phyloP scores from a whole-genome alignment of 2,888 invertebrate species.

The Drosophila cognata region DNA sequence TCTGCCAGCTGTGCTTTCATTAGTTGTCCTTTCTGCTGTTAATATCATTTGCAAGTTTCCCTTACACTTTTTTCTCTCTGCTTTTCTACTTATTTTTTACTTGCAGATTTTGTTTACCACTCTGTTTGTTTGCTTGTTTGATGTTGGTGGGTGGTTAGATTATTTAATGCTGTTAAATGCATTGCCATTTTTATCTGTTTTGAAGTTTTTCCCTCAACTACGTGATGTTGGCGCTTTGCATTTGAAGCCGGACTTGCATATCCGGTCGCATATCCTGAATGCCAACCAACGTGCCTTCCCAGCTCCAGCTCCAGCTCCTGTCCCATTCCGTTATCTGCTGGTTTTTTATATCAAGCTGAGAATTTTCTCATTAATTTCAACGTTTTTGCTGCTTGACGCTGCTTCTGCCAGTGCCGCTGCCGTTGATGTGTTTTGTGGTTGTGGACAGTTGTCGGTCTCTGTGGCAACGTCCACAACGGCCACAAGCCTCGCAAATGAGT shows the following conservation, averaged over 20 bases:
- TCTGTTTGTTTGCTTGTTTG: slow-evolving; percentile 16
- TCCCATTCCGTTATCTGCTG: slow-evolving; percentile 68
- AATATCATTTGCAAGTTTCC: slow-evolving; percentile 59
- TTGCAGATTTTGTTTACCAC: slow-evolving; percentile 62
- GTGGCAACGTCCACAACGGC: slow-evolving; percentile 24
- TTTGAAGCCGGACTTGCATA: slow-evolving; percentile 58
- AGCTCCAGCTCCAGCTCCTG: slow-evolving; percentile 20
- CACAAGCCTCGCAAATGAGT: slow-evolving; percentile 40
- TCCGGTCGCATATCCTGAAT: slow-evolving; percentile 48
- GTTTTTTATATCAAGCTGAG: slow-evolving; percentile 75
- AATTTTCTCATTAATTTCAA: slow-evolving; percentile 80
- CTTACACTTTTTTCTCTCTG: slow-evolving; percentile 5
- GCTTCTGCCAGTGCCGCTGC: slow-evolving; percentile 33
- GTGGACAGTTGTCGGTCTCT: slow-evolving; percentile 75
- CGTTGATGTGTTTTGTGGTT: slow-evolving; percentile 76
- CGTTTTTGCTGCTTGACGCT: slow-evolving; percentile 53
- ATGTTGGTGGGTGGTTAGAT: slow-evolving; percentile 11
- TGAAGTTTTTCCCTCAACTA: slow-evolving; percentile 50
- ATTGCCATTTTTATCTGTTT: slow-evolving; percentile 71
- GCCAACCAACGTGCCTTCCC: slow-evolving; percentile 27
- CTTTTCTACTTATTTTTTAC: slow-evolving; percentile 14
- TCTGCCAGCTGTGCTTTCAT: slow-evolving; percentile 31
- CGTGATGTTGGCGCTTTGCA: slow-evolving; percentile 68
- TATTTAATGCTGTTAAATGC: slow-evolving; percentile 70
- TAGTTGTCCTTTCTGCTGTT: slow-evolving; percentile 42